Conservation (phyloP, 1,140 invertebrate genomes). For the Pogonomyrmex californicus region DNA sequence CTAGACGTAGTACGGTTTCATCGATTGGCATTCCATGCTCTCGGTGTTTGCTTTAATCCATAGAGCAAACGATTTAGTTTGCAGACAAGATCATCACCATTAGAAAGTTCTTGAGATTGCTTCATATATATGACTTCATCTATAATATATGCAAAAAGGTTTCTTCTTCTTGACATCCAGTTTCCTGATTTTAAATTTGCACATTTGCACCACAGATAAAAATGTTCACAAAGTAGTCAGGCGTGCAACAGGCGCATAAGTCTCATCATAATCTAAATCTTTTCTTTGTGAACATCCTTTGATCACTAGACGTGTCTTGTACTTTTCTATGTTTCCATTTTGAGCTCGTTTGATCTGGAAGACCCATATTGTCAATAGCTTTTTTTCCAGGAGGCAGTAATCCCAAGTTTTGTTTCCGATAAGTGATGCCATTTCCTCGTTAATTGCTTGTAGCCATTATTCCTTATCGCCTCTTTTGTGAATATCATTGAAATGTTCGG, state of each 20-base stretch:
- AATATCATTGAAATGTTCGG: conserved; percentile 32
- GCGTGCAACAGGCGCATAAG: neutral
- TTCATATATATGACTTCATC: neutral
- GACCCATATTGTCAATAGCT: neutral
- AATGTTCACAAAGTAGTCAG: neutral
- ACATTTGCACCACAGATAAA: neutral
- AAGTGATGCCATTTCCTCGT: neutral
- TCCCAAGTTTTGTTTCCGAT: neutral
- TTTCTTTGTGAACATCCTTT: neutral
- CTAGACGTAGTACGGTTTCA: neutral
- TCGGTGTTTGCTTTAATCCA: neutral
- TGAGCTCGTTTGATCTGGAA: neutral
- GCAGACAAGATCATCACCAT: neutral
- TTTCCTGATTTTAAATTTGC: neutral
- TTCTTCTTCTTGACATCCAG: neutral
- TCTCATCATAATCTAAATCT: neutral
- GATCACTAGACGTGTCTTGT: neutral
- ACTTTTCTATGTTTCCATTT: neutral
- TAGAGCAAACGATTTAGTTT: neutral
- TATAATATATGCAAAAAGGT: neutral
- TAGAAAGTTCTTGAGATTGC: neutral
- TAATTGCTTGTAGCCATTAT: neutral
- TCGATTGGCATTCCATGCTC: neutral
- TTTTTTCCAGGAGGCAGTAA: neutral
- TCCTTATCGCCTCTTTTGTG: neutral